Percentiles rank a stretch among this genome's conserved stretches.
Conservation (phyloP, 2,113 vertebrate species). For the Cephalophus harveyi region DNA sequence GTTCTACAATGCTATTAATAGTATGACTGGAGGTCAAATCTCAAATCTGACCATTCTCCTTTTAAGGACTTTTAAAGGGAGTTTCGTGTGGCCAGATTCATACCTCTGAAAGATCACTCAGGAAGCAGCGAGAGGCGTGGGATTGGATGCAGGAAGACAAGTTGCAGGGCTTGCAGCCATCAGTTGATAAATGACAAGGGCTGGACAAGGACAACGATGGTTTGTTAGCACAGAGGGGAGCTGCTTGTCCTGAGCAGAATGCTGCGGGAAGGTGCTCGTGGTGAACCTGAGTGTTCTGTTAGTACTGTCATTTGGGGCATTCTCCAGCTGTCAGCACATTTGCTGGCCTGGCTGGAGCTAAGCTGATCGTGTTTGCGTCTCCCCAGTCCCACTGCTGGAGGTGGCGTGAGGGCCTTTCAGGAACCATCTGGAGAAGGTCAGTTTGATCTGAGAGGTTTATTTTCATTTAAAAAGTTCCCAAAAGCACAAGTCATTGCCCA, state of each 20-base stretch:
- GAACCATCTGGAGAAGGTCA: slow-evolving; percentile 58
- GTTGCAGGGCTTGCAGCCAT: background rate
- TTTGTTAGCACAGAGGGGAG: background rate
- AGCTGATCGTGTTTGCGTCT: background rate
- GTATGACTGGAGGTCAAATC: background rate
- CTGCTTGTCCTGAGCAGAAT: background rate
- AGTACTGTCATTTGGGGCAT: background rate
- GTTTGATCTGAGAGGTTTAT: slow-evolving; percentile 19
- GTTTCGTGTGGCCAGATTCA: background rate
- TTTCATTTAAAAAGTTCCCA: slow-evolving; percentile 55
- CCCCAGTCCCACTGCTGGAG: background rate
- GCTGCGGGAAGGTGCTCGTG: background rate
- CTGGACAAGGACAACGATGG: background rate
- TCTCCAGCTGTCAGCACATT: slow-evolving; percentile 22
- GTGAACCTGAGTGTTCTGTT: background rate
- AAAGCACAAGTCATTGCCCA: slow-evolving; percentile 21
- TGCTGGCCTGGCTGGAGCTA: background rate
- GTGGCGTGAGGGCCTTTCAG: fast-evolving
- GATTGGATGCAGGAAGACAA: background rate
- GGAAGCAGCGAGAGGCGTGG: background rate
- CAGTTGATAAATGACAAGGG: background rate
- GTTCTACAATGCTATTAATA: background rate
- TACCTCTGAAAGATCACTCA: background rate
- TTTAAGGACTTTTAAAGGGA: background rate
- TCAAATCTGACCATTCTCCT: background rate